These are phyloP conservation scores for Eublepharis macularius DNA, from an alignment of 2,113 vertebrate species.

Conservation along the genomic window DNA sequence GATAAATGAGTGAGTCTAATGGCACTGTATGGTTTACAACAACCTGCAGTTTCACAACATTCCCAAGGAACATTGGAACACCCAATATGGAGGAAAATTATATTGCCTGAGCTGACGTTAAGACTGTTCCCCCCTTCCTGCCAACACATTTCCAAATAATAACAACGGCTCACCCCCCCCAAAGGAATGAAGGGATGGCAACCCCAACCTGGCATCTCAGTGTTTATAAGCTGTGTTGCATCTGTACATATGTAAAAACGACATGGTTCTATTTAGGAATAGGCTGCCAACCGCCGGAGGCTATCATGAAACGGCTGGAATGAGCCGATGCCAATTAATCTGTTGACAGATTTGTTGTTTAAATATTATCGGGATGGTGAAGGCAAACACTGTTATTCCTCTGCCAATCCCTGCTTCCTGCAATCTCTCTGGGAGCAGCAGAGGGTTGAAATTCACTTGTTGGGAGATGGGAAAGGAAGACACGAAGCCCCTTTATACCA, in stretches of 20 bases:
- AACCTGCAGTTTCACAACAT: neutral
- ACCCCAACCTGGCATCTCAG: slow-evolving; percentile 16
- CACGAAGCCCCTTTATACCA: too few relatives aligned
- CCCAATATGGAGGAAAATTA: neutral
- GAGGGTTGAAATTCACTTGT: neutral
- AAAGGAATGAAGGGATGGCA: neutral
- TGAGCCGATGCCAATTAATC: slow-evolving; percentile 67
- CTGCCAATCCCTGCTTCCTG: neutral
- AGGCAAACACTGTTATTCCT: slow-evolving; percentile 57
- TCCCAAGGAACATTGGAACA: neutral
- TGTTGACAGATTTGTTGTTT: slow-evolving; percentile 71
- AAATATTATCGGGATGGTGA: slow-evolving; percentile 63
- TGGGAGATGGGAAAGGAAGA: too few relatives aligned
- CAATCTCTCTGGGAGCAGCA: neutral
- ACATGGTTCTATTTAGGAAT: slow-evolving; percentile 41
- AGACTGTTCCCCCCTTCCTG: slow-evolving; percentile 5
- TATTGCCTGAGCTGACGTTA: neutral
- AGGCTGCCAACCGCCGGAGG: slow-evolving; percentile 43
- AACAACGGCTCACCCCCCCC: neutral
- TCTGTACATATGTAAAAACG: slow-evolving; percentile 48
- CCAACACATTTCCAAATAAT: slow-evolving; percentile 12
- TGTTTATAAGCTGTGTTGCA: neutral
- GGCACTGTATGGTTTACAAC: neutral
- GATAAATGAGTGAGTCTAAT: neutral
- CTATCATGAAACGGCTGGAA: slow-evolving; percentile 64